Conservation (phyloP, 2,113 vertebrate species). For the Dipodomys merriami region DNA sequence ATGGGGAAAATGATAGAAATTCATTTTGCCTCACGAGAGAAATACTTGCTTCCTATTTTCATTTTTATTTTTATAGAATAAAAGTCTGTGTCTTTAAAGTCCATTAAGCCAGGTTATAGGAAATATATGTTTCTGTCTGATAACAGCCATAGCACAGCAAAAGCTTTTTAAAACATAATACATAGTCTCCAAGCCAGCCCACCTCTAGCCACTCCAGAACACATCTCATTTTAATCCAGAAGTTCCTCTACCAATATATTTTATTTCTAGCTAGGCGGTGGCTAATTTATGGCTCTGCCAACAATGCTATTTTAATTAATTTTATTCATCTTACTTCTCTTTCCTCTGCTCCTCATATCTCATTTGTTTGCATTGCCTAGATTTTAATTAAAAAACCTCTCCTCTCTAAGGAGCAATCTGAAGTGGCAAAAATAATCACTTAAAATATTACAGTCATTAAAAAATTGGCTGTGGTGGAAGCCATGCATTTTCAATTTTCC, state of each 20-base stretch:
- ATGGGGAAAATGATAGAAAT: constrained; percentile 69
- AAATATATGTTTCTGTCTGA: constrained; percentile 11
- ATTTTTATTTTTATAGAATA: neutral
- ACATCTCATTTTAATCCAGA: constrained; percentile 63
- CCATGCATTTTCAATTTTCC: constrained; percentile 88
- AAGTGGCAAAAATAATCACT: constrained; percentile 91
- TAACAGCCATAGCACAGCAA: neutral
- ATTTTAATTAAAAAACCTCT: constrained; percentile 89
- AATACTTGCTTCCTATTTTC: constrained; percentile 53
- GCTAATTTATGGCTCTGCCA: constrained; percentile 83
- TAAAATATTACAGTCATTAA: constrained; percentile 92
- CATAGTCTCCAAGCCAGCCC: constrained; percentile 10
- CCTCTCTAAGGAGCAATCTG: constrained; percentile 88
- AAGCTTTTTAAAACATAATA: constrained; percentile 14
- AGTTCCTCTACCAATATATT: constrained; percentile 62
- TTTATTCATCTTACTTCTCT: constrained; percentile 86
- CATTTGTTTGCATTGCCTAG: constrained; percentile 87
- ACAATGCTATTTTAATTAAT: constrained; percentile 87
- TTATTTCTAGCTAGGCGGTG: constrained; percentile 79
- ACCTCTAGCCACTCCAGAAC: constrained; percentile 51
- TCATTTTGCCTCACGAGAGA: constrained; percentile 65
- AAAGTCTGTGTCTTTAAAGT: constrained; percentile 29
- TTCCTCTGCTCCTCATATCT: constrained; percentile 83
- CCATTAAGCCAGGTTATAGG: neutral
- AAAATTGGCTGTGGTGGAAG: constrained; percentile 86